Percentiles rank a stretch among this genome's conserved stretches.
Evolutionary conservation across 2,888 invertebrate genomes (phyloP).

Genomic region (Resseliella maxima): DNA sequence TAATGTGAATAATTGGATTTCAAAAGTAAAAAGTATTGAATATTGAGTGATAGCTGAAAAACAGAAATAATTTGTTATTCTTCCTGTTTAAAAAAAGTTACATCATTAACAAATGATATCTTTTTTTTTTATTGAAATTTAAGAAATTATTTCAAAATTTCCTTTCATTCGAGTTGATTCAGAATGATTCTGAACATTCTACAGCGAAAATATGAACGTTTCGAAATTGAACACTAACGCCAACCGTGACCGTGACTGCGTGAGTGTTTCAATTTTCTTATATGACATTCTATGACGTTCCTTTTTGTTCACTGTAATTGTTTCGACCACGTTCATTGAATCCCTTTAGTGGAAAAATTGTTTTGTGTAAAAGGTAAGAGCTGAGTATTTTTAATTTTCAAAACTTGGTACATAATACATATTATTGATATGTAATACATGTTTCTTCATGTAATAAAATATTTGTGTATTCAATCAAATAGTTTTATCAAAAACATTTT

Average conservation of each 20-base stretch:
- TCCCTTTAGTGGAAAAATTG: neutral
- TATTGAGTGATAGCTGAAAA: no score
- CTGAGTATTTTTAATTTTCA: neutral
- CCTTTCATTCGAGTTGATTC: no score
- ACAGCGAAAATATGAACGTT: neutral
- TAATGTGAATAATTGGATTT: no score
- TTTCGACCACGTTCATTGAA: conserved; percentile 41
- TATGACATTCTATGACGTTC: neutral
- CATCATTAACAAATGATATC: no score
- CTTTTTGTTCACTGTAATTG: conserved; percentile 8
- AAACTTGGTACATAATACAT: neutral
- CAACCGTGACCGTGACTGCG: neutral
- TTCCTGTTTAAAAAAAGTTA: no score
- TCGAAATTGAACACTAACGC: neutral
- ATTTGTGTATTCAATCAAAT: neutral
- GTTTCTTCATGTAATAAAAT: no score
- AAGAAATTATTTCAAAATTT: no score
- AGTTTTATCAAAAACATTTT: neutral
- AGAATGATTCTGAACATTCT: no score
- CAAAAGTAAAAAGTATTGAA: no score
- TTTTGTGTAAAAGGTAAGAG: neutral
- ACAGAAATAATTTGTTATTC: no score
- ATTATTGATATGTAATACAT: no score
- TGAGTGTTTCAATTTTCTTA: neutral
- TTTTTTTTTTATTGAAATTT: no score